Conservation (phyloP, 2,888 invertebrate species). For the Xestia ashworthii region DNA sequence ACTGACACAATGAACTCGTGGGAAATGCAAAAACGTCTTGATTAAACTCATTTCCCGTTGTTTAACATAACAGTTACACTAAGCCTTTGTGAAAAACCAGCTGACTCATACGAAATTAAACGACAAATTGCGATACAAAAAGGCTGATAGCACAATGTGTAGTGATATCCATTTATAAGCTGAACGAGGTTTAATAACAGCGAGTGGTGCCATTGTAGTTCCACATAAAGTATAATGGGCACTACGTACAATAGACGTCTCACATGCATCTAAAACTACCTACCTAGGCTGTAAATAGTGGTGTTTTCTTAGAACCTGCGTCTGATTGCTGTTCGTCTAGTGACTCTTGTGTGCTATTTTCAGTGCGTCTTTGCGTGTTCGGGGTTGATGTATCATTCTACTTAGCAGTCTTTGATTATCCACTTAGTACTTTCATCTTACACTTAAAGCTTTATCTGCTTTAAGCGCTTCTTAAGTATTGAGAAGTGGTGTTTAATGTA, state of each 20-base stretch:
- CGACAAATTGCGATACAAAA: slow-evolving; percentile 65
- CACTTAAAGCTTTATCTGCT: slow-evolving; percentile 24
- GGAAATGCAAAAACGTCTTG: slow-evolving; percentile 58
- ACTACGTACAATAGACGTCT: slow-evolving; percentile 42
- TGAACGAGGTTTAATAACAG: slow-evolving; percentile 59
- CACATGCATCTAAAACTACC: slow-evolving; percentile 15
- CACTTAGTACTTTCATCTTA: slow-evolving; percentile 46
- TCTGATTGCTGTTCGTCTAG: slow-evolving; percentile 42
- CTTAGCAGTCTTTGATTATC: slow-evolving; percentile 35
- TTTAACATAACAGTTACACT: slow-evolving; percentile 45
- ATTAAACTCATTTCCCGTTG: slow-evolving; percentile 65
- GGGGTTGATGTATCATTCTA: slow-evolving; percentile 20
- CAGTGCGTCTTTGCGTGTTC: slow-evolving; percentile 32
- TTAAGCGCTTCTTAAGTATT: slow-evolving; percentile 17
- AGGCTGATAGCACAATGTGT: slow-evolving; percentile 70
- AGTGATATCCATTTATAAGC: slow-evolving; percentile 72
- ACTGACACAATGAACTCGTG: slow-evolving; percentile 65
- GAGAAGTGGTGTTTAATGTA: slow-evolving; percentile 3
- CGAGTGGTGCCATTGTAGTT: slow-evolving; percentile 61
- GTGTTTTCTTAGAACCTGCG: slow-evolving; percentile 61
- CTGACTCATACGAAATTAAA: slow-evolving; percentile 61
- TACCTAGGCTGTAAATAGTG: slow-evolving; percentile 52
- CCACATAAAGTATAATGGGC: slow-evolving; percentile 49
- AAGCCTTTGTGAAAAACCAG: slow-evolving; percentile 49
- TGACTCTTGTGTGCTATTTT: slow-evolving; percentile 47